phyloP scores from a whole-genome alignment of 2,888 invertebrate species.

The Julus scandinavius region DNA sequence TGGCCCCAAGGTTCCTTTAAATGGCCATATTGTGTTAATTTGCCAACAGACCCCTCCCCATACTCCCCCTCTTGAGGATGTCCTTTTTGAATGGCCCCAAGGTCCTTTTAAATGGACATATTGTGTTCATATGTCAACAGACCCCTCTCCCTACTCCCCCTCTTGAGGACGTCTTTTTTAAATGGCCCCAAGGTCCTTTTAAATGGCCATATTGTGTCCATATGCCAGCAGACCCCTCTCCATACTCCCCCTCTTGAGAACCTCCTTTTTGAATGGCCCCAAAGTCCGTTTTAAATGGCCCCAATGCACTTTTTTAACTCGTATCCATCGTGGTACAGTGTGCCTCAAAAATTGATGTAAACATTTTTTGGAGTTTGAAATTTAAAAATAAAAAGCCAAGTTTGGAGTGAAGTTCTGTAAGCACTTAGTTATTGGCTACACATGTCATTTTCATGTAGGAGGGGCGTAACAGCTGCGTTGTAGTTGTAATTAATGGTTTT shows the following conservation, averaged over 20 bases:
- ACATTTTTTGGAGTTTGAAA: not conserved
- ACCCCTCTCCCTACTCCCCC: too few species aligned
- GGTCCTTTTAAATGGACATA: too few species aligned
- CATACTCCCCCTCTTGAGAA: too few species aligned
- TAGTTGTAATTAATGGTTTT: slow-evolving; percentile 21
- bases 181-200: too few species aligned
- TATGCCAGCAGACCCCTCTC: too few species aligned
- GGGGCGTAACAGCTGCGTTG: not conserved
- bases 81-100: too few species aligned
- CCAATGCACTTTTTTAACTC: not conserved
- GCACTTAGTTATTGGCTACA: not conserved
- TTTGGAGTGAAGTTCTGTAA: not conserved
- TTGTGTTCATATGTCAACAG: too few species aligned
- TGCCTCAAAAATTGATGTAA: not conserved
- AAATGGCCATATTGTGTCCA: too few species aligned
- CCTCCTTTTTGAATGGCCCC: not conserved
- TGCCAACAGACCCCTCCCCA: too few species aligned
- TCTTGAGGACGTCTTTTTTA: too few species aligned
- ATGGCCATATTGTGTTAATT: too few species aligned
- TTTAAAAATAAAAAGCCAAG: not conserved
- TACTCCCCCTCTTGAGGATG: too few species aligned
- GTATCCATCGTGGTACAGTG: not conserved
- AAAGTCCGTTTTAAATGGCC: not conserved
- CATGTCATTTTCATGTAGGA: not conserved
- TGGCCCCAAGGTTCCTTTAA: not conserved